Base-by-base conservation (phyloP, 2,888 invertebrate species). In the Hemithea aestivaria region DNA sequence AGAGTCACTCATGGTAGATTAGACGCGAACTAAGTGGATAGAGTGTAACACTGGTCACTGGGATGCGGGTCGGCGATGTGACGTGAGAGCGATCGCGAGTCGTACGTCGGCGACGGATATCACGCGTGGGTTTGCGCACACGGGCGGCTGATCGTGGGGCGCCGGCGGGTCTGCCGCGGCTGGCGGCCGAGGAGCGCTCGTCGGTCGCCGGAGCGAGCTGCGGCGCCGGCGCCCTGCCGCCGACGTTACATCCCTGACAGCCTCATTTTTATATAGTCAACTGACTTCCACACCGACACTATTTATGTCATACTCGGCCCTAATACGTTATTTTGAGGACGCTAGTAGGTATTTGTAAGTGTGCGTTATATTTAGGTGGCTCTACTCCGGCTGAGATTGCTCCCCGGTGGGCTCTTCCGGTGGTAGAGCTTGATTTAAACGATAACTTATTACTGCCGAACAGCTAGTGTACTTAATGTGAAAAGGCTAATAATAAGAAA, bases 231-330 rank as follows among this genome's bases (percentile, higher is more conserved):
- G 85, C 84, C 56, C 78, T 81, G 65, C 68, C 51, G 61, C 60
- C 68, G 53, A 65, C 61, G 59, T 74, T 65, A 74, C 76, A 77
- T 75, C 78, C 66, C 72, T 70, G 67, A 73, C 74, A 78, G 66
- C 73, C 79, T 75, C 79, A 83, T 79, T 85, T 84, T 84, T 84
- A 84, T 83, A 82, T 80, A 85, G 81, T 84, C 81, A 73, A 84
- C 80, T 84, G 83, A 83, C 84, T 85, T 84, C 82, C 77, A 78
- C 78, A 70, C 77, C 74, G 74, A 74, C 76, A 81, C 82, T 83
- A 83, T 82, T 83, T 82, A 84, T 84, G 79, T 82, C 83, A 83
- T 79, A 82, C 74, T 78, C 75, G 71, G 66, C 73, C 74, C 75
- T 80, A 76, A 80, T 83, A 78, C 73, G 73, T 78, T 82, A 80